Evolutionary conservation across 2,888 invertebrate genomes (phyloP), one percentile per base, ranked within the genome.

Genomic region (Ophraella communa): DNA sequence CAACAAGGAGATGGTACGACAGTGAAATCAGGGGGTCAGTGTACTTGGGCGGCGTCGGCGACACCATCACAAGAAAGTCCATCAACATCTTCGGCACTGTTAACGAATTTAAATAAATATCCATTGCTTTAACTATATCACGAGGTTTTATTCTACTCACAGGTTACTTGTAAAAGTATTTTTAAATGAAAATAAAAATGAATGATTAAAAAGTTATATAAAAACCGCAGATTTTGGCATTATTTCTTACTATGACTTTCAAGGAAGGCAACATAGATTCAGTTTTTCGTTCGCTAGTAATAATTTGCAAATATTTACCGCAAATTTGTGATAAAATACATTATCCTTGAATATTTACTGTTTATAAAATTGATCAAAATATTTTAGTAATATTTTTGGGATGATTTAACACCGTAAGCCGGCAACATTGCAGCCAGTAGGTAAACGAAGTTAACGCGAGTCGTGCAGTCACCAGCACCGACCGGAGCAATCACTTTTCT

Each of bases 21-120:
- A 76, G 77, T 76, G 76, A 76, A 77, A 77, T 78, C 77, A 70
- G 71, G 70, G 73, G 78, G 77, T 76, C 77, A 76, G 64, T 71
- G 75, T 70, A 73, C 76, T 65, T 62, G 64, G 67, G 49, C 65
- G 23, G 23, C 59, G n/a, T n/a, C n/a, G 51, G 39, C 60, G 52
- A 66, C 61, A 66, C 65, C 49, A 27, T 51, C 70, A 67, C 73
- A 75, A 73, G 74, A 76, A 76, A 76, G 74, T 75, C 74, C 73
- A 71, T 69, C 70, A 69, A 69, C 62, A 66, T 52, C 21, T 39
- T 51, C 30, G 24, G 3, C 60, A 39, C 8, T 24, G 49, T 51
- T 51, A 27, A 14, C 49, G 24, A 10, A 27, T 27, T 27, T 51
- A 27, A 5, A 21, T 1, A 39, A 35, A 39, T n/a, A 39, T 39